These are phyloP conservation scores for Gyrodactylus bullatarudis DNA, from an alignment of 1,140 invertebrate species.

Conservation along the genomic window DNA sequence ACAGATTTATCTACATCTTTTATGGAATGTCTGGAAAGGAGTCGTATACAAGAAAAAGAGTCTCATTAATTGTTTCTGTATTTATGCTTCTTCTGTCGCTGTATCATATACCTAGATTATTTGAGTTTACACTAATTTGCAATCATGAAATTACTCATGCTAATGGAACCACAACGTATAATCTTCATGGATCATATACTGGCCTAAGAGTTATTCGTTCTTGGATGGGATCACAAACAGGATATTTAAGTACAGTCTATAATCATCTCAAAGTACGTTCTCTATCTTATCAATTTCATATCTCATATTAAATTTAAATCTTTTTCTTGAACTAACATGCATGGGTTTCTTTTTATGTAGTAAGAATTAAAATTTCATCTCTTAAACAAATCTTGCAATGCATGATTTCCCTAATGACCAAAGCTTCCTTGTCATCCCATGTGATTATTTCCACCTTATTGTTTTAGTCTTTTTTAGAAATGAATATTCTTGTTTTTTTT, in stretches of 20 bases:
- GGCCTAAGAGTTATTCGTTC: not conserved
- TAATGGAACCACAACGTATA: not conserved
- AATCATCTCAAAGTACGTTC: not conserved
- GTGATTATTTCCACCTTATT: no score
- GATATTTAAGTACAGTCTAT: not conserved
- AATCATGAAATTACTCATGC: not conserved
- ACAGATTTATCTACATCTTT: not conserved
- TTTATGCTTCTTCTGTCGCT: not conserved
- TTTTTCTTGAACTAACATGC: no score
- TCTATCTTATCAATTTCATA: no score
- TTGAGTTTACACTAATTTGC: not conserved
- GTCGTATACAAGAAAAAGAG: not conserved
- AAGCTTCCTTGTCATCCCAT: no score
- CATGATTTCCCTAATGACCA: no score
- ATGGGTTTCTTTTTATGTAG: no score
- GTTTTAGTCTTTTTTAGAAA: no score
- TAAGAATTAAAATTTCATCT: no score
- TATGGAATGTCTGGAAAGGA: not conserved
- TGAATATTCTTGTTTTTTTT: no score
- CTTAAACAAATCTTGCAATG: no score
- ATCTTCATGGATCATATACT: not conserved
- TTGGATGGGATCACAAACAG: not conserved
- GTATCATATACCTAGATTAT: not conserved
- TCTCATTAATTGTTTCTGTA: not conserved
- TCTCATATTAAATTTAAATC: no score